Evolutionary conservation across 1,140 invertebrate genomes (phyloP), one percentile per base, ranked within the genome.

Genomic region (Drosophila kepulauana): DNA sequence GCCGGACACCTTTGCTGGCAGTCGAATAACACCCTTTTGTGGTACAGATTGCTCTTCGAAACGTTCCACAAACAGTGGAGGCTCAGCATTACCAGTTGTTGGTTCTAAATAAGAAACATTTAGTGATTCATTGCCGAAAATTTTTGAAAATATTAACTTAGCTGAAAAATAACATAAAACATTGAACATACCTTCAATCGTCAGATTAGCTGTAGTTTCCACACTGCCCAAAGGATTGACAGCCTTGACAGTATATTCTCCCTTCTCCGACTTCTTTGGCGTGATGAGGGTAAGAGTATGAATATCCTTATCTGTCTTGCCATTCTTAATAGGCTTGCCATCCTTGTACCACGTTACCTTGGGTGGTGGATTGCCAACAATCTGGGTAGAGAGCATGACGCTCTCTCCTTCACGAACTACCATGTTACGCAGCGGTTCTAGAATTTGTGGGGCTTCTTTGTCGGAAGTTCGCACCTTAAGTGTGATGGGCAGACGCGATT

Each of bases 1-100:
- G 13, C 98, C 98, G 2, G 95, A 96, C 7, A 99, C 97, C 93
- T 96, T 97, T 11, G 98, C 98, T 46, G 94, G 94, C n/a, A 98
- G 93, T 70, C 94, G 95, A 59, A 98, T 95, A 16, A 95, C 96
- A 16, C 95, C 95, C 77, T 97, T 97, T 91, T 97, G 97, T 49
- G 96, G 96, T 3, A 97, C 96, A 16, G 94, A 96, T 67, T 96
- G 93, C 92, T 98, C 97, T 93, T 97, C 95, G 94, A 98, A 98
- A 74, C 96, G 94, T 93, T 98, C 95, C 11, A 96, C 95, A 84
- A 98, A 99, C 10, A 97, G 92, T 62, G 98, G 98, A 66, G 97
- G 96, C 93, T 97, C 96, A 8, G 95, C 95, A 85, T 96, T 95
- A 62, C 95, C 94, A 82, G 94, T 94, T 8, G 94, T 94, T 16